A percentile compares a stretch with the other conserved stretches of the same genome.
Evolutionary conservation across 2,797 vertebrate genomes (phyloP).

Genomic region (Macrochelys suwanniensis): DNA sequence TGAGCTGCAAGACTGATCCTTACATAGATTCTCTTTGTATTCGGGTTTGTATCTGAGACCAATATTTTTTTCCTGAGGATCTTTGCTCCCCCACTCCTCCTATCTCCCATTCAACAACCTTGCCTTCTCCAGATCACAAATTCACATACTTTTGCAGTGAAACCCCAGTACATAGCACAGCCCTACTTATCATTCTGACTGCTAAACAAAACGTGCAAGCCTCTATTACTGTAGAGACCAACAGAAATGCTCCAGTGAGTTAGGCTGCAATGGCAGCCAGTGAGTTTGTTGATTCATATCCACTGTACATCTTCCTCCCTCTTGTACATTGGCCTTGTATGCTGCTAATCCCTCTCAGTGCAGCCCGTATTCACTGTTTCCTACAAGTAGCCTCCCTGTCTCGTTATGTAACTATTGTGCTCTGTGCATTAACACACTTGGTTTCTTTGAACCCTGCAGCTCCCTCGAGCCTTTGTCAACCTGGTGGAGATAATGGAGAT

Average conservation of each 20-base stretch:
- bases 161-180: not conserved
- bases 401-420: slow-evolving; percentile 54
- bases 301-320: not conserved
- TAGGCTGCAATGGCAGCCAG: not conserved
- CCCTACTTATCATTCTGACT: not conserved
- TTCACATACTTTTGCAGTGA: not conserved
- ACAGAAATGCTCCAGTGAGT: not conserved
- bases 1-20: not conserved
- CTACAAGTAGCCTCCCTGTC: not conserved
- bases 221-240: slow-evolving; percentile 1
- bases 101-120: not conserved
- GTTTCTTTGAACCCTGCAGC: slow-evolving; percentile 78
- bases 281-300: slow-evolving; percentile 41
- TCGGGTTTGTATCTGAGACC: not conserved
- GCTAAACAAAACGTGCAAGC: not conserved
- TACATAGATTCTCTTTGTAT: not conserved
- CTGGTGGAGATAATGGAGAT: slow-evolving; percentile 89
- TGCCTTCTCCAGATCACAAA: not conserved
- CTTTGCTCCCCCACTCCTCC: not conserved
- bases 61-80: not conserved
- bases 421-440: slow-evolving; percentile 53
- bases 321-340: not conserved
- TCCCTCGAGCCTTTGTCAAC: slow-evolving; percentile 90
- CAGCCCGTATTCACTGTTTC: slow-evolving; percentile 15
- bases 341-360: not conserved